Conservation (phyloP, 2,113 vertebrate genomes). For the Mastomys natalensis region DNA sequence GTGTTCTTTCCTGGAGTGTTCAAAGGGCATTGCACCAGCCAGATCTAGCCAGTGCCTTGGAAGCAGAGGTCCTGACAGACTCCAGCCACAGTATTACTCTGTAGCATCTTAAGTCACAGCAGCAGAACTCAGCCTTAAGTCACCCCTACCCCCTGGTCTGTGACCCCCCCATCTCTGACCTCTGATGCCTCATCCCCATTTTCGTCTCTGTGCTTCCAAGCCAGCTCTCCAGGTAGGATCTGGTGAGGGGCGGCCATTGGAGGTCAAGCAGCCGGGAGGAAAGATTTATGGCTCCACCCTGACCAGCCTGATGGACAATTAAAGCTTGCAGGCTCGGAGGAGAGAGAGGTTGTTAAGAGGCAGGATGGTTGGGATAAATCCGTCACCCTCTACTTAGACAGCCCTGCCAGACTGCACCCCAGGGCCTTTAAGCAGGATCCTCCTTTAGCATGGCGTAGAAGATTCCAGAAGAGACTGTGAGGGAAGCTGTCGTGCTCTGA, state of each 20-base stretch:
- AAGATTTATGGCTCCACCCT: constrained; percentile 54
- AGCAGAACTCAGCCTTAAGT: background rate
- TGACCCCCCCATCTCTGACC: background rate
- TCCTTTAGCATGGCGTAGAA: background rate
- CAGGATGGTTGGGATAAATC: constrained; percentile 58
- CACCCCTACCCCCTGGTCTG: background rate
- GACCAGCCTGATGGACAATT: constrained; percentile 66
- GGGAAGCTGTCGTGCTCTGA: background rate
- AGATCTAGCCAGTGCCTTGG: background rate
- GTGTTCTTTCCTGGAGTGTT: background rate
- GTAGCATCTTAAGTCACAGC: background rate
- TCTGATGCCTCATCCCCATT: accelerated
- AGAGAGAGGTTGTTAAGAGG: constrained; percentile 14
- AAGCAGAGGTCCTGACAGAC: background rate
- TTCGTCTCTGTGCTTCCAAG: background rate
- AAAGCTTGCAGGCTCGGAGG: constrained; percentile 43
- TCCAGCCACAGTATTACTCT: background rate
- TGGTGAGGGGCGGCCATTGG: background rate
- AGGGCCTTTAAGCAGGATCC: background rate
- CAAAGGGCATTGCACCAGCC: background rate
- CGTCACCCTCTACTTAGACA: constrained; percentile 49
- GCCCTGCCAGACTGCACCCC: background rate
- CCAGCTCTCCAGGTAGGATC: background rate
- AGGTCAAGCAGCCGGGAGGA: background rate
- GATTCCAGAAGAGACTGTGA: background rate